Evolutionary conservation across 2,113 vertebrate species (phyloP).

Genomic region (Grallaria varia): DNA sequence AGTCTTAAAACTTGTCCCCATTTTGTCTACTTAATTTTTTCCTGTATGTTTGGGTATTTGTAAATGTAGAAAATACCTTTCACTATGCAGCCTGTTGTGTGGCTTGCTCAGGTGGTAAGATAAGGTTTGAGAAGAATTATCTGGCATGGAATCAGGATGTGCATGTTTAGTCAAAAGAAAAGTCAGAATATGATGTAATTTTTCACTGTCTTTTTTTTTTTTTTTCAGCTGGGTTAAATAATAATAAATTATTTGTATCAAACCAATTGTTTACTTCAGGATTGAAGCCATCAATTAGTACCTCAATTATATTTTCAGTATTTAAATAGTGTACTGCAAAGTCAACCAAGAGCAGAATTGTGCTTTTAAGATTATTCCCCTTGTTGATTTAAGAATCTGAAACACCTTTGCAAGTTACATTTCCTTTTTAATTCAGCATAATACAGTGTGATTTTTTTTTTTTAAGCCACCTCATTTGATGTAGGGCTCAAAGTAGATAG

Average conservation of each 20-base stretch:
- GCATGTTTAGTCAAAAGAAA: not conserved
- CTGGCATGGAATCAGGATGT: not conserved
- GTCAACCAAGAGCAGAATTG: not conserved
- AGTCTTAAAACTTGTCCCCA: not conserved
- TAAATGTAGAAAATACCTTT: not conserved
- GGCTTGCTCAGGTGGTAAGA: not conserved
- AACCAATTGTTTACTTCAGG: not conserved
- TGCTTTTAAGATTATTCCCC: not conserved
- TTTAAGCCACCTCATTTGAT: not conserved
- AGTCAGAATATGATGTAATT: not conserved
- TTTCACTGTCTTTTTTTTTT: not conserved
- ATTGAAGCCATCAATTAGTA: not conserved
- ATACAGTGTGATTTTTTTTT: not conserved
- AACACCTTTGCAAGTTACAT: not conserved
- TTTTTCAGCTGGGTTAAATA: not conserved
- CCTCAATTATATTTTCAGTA: not conserved
- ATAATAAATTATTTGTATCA: not conserved
- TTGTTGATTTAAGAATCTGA: not conserved
- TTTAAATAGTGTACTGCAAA: not conserved
- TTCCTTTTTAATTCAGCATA: not conserved
- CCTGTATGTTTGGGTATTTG: not conserved
- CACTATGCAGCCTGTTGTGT: not conserved
- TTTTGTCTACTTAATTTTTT: not conserved
- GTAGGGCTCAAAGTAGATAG: not conserved
- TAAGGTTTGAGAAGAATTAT: not conserved